Evolutionary conservation across 2,113 vertebrate genomes (phyloP).

Genomic region (Cygnus atratus): DNA sequence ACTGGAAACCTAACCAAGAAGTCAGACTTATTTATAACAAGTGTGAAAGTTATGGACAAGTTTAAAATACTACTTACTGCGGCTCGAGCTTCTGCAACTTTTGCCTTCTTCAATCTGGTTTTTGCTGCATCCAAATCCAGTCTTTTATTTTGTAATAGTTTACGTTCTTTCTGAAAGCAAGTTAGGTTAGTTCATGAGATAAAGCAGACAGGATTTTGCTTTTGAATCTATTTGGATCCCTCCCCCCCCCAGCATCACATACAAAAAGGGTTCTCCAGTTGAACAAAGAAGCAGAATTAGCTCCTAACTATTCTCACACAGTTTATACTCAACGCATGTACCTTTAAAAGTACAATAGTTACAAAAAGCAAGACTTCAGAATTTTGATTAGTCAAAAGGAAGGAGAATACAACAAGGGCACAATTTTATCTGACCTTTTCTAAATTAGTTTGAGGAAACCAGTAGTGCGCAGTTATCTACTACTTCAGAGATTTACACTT

Average conservation of each 20-base stretch:
- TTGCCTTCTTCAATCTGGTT: conserved; percentile 94
- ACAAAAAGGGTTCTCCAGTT: not conserved
- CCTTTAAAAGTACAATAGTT: not conserved
- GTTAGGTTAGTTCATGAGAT: not conserved
- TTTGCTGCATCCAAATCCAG: conserved; percentile 97
- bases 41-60: not conserved
- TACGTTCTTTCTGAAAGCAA: conserved; percentile 91
- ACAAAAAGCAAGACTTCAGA: not conserved
- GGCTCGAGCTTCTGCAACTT: conserved; percentile 89
- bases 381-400: not conserved
- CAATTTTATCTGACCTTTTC: not conserved
- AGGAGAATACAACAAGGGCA: not conserved
- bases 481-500: not conserved
- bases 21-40: not conserved
- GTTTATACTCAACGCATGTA: not conserved
- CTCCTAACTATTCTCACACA: not conserved
- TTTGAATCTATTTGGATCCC: not conserved
- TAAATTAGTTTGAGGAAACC: not conserved
- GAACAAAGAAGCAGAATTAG: not conserved
- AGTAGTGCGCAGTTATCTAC: not conserved
- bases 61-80: conserved; percentile 80
- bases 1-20: not conserved
- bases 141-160: conserved; percentile 94
- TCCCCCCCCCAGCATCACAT: not conserved
- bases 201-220: too few species aligned